phyloP scores from a whole-genome alignment of 2,888 invertebrate species.

The Drosophila nigritarsus region DNA sequence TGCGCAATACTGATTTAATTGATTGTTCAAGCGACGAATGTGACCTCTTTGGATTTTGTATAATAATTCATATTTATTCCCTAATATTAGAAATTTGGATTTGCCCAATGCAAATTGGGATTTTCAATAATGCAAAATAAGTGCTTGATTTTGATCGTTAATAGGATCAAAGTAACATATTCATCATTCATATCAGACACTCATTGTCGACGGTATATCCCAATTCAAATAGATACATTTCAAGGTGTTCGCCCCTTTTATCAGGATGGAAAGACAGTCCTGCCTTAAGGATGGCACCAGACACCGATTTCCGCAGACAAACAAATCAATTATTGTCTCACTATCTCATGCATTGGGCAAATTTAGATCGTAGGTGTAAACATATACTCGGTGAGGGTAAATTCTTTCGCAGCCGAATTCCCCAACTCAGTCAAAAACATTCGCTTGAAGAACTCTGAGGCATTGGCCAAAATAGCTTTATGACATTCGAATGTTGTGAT shows the following conservation, averaged over 20 bases:
- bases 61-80: slow-evolving; percentile 20
- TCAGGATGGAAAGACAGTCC: not conserved
- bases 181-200: not conserved
- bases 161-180: not conserved
- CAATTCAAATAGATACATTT: slow-evolving; percentile 11
- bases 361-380: slow-evolving; percentile 18
- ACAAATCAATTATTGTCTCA: slow-evolving; percentile 16
- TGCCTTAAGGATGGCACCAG: slow-evolving; percentile 15
- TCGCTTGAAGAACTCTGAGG: slow-evolving; percentile 42
- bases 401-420: slow-evolving; percentile 11
- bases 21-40: not conserved
- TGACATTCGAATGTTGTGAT: slow-evolving; percentile 41
- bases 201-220: slow-evolving; percentile 2
- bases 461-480: slow-evolving; percentile 34
- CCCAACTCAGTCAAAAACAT: slow-evolving; percentile 39
- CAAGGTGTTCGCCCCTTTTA: not conserved
- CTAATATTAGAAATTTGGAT: not conserved
- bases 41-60: slow-evolving; percentile 15
- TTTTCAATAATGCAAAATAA: slow-evolving; percentile 1
- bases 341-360: not conserved
- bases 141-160: not conserved
- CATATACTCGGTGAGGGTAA: slow-evolving; percentile 7
- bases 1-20: slow-evolving; percentile 9
- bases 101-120: slow-evolving; percentile 3
- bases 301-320: slow-evolving; percentile 15